Evolutionary conservation across 2,888 invertebrate genomes (phyloP), one percentile per base, ranked within the genome.

Genomic region (Limenitis camilla): DNA sequence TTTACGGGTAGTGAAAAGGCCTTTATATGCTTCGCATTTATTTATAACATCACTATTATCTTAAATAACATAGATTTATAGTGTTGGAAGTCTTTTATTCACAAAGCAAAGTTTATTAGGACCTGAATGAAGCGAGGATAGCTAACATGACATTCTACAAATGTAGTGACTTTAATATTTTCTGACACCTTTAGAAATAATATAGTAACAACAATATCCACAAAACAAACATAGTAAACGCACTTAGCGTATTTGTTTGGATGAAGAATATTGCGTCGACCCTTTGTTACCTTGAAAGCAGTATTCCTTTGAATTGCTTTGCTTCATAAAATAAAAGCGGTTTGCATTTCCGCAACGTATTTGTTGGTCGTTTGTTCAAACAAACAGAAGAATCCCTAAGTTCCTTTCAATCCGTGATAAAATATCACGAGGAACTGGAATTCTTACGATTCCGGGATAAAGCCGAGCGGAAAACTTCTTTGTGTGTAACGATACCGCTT

Each of bases 351-450:
- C 79, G 72, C 65, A 65, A 68, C 69, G 71, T 74, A 78, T 79
- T 81, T 73, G 74, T 74, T 76, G 69, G 67, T 70, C 69, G 76
- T 77, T 81, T 76, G 75, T 77, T 76, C 76, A 76, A 78, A 79
- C 77, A 77, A 77, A 76, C 75, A 63, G 67, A 61, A 73, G 80
- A 76, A 81, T 82, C 70, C 71, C 64, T 65, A 68, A 76, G 75
- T 76, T 78, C 71, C 77, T 73, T 75, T 78, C 68, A 67, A 71
- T 72, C 66, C 70, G 70, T 71, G 75, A 79, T 81, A 79, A 78
- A 84, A 82, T 82, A 82, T 81, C 77, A 74, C 76, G 69, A 76
- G 74, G 69, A 68, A 69, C 71, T 69, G 69, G 74, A 77, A 84
- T 85, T 81, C 81, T 74, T 79, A 64, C 71, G 69, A 77, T 76